Conservation (phyloP, 2,888 invertebrate species). For the Agonopterix alstromeriana region DNA sequence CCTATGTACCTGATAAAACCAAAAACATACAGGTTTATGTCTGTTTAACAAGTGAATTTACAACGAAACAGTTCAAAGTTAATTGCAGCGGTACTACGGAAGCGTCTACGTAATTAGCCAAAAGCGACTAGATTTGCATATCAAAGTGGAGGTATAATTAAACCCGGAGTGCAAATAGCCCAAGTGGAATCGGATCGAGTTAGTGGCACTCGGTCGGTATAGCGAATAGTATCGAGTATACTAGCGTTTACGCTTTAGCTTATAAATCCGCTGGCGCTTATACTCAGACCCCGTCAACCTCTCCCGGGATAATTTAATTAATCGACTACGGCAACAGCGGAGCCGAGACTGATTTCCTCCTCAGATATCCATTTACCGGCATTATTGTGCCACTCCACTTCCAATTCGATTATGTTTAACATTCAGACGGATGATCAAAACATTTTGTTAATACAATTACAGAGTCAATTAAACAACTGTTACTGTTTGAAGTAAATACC, state of each 20-base stretch:
- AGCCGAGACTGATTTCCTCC: slow-evolving; percentile 61
- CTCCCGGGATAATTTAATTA: slow-evolving; percentile 65
- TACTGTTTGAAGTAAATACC: neutral
- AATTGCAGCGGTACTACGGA: slow-evolving; percentile 50
- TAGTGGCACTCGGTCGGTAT: slow-evolving; percentile 48
- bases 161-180: slow-evolving; percentile 69
- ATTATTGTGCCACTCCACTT: slow-evolving; percentile 60
- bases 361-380: slow-evolving; percentile 65
- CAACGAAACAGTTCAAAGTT: slow-evolving; percentile 31
- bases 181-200: slow-evolving; percentile 69
- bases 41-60: slow-evolving; percentile 10
- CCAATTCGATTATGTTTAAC: slow-evolving; percentile 51
- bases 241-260: slow-evolving; percentile 2
- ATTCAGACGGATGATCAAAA: slow-evolving; percentile 24
- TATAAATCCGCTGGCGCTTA: neutral
- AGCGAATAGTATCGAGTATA: slow-evolving; percentile 36
- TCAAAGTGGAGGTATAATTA: slow-evolving; percentile 72
- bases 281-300: slow-evolving; percentile 28
- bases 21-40: neutral
- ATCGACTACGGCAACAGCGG: slow-evolving; percentile 55
- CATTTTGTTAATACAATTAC: slow-evolving; percentile 11
- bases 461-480: slow-evolving; percentile 4
- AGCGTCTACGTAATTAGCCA: slow-evolving; percentile 68
- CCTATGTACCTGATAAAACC: too few relatives aligned
- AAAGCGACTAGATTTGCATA: slow-evolving; percentile 71